A percentile compares a stretch with the other conserved stretches of the same genome.
phyloP scores from a whole-genome alignment of 2,113 vertebrate species.

The Scophthalmus maximus region DNA sequence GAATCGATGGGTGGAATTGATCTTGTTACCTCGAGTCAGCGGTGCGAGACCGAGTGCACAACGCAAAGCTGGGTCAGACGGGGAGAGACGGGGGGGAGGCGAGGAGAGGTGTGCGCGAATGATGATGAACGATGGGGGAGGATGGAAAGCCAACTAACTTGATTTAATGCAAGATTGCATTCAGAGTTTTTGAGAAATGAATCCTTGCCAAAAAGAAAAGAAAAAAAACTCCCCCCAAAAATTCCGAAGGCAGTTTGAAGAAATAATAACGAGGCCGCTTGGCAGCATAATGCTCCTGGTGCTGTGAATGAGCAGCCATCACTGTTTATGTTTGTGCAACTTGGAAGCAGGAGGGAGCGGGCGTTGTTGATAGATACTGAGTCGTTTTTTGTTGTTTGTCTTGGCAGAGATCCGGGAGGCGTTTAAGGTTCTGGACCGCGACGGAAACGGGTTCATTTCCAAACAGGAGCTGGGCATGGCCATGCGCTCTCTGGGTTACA shows the following conservation, averaged over 20 bases:
- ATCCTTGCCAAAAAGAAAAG: constrained; percentile 5
- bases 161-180: constrained; percentile 9
- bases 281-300: not conserved
- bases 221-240: not conserved
- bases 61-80: constrained; percentile 36
- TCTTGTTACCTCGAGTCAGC: constrained; percentile 62
- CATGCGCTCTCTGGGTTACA: constrained; percentile 98
- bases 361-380: constrained; percentile 36
- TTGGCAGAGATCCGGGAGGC: constrained; percentile 96
- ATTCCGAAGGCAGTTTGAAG: not conserved
- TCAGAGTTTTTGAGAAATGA: not conserved
- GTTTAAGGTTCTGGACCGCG: constrained; percentile 95
- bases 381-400: constrained; percentile 58
- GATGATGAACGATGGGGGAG: constrained; percentile 7
- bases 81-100: not conserved
- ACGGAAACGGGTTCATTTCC: constrained; percentile 99
- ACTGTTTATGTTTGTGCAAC: constrained; percentile 2
- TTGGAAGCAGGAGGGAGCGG: not conserved
- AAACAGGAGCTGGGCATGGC: constrained; percentile 99
- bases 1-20: constrained; percentile 57
- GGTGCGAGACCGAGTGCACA: constrained; percentile 51
- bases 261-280: not conserved
- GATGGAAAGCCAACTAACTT: constrained; percentile 9
- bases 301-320: not conserved
- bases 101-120: not conserved